Percentiles rank a stretch among this genome's conserved stretches.
Conservation (phyloP, 2,113 vertebrate species). For the Chaetodon auriga region DNA sequence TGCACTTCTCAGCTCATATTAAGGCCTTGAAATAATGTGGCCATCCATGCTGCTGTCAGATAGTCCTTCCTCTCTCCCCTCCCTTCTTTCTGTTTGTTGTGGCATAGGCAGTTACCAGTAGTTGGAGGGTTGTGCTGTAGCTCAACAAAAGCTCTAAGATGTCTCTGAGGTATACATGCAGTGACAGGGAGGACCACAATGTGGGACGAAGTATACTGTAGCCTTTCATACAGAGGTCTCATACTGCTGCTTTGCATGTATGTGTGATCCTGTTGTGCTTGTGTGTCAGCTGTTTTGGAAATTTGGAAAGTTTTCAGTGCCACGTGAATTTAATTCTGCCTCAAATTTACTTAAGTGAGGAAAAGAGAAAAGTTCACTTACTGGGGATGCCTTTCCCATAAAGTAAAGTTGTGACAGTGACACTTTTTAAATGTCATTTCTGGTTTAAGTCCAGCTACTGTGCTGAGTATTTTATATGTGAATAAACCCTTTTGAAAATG, state of each 20-base stretch:
- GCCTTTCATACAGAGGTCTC: background rate
- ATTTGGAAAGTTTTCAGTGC: conserved; percentile 2
- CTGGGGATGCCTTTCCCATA: background rate
- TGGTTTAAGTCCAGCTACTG: background rate
- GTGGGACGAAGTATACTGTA: too few species aligned
- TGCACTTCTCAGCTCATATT: conserved; percentile 80
- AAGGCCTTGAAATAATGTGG: conserved; percentile 76
- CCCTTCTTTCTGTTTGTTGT: conserved; percentile 8
- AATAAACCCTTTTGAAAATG: background rate
- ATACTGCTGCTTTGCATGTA: background rate
- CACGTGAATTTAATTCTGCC: conserved; percentile 14
- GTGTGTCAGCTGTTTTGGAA: background rate
- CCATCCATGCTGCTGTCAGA: conserved; percentile 73
- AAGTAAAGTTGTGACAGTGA: background rate
- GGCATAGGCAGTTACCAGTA: background rate
- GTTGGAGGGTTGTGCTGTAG: background rate
- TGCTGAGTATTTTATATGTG: background rate
- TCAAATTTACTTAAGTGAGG: conserved; percentile 14
- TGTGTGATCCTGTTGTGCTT: background rate
- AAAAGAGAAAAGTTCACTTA: background rate
- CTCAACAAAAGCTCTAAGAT: background rate
- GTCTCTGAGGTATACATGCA: background rate
- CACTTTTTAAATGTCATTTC: background rate
- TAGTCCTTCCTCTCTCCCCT: conserved; percentile 37
- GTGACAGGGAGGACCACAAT: background rate